Evolutionary conservation across 1,140 invertebrate genomes (phyloP).

Genomic region (Wasmannia auropunctata): DNA sequence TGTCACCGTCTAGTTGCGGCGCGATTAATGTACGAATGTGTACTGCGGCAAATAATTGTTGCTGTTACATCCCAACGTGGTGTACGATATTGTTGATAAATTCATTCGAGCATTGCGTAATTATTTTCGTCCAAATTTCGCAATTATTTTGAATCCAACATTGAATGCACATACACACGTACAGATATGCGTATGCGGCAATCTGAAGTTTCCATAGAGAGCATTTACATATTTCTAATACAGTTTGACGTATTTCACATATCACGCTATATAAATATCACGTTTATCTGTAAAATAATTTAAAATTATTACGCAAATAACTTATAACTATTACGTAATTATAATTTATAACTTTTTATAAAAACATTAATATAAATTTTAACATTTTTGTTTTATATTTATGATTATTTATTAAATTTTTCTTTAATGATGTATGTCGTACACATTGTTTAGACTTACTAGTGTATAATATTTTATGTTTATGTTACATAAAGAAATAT

Average conservation of each 20-base stretch:
- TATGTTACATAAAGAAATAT: background rate
- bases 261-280: background rate
- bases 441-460: background rate
- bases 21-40: conserved; percentile 30
- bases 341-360: background rate
- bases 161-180: background rate
- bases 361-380: background rate
- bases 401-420: background rate
- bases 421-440: background rate
- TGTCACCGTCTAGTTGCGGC: conserved; percentile 1
- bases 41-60: conserved; percentile 31
- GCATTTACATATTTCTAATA: background rate
- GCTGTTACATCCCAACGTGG: conserved; percentile 1
- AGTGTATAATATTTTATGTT: background rate
- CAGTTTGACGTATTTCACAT: background rate
- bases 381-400: background rate
- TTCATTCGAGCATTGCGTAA: background rate
- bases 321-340: background rate
- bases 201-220: background rate
- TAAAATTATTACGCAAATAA: background rate
- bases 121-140: background rate
- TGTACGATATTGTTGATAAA: conserved; percentile 22
- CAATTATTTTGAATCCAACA: conserved; percentile 26
- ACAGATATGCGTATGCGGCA: background rate
- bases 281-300: background rate